phyloP scores from a whole-genome alignment of 2,113 vertebrate genomes.

The Calidris pygmaea region DNA sequence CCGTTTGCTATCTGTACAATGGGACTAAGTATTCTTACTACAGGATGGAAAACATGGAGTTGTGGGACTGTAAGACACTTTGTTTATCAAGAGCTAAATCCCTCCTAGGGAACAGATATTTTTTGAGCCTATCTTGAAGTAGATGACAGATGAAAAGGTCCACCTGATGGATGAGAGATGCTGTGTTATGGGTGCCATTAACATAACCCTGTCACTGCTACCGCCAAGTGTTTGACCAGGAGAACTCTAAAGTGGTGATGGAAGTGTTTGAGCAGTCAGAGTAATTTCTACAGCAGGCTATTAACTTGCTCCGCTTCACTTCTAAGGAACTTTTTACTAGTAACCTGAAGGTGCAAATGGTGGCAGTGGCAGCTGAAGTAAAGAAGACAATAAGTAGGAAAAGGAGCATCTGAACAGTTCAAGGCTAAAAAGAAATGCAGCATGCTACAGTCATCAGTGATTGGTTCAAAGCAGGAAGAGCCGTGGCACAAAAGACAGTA shows the following conservation, averaged over 20 bases:
- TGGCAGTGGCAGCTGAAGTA: background rate
- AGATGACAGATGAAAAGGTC: background rate
- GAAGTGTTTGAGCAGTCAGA: background rate
- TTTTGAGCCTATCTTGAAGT: background rate
- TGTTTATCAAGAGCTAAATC: background rate
- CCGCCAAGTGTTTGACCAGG: background rate
- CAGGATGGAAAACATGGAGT: background rate
- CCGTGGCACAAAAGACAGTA: background rate
- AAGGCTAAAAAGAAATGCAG: background rate
- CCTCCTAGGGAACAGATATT: background rate
- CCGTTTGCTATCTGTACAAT: background rate
- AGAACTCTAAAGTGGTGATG: background rate
- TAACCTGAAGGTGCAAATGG: background rate
- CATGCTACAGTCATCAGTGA: background rate
- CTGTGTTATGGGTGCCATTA: background rate
- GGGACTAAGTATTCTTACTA: background rate
- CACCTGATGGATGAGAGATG: background rate
- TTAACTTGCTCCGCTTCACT: background rate
- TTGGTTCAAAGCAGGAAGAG: background rate
- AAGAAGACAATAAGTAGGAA: background rate
- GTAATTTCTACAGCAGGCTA: background rate
- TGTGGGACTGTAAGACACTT: background rate
- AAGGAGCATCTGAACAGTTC: background rate
- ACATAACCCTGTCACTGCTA: background rate
- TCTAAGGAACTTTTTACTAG: background rate